Percentiles rank a stretch among this genome's conserved stretches.
Evolutionary conservation across 2,888 invertebrate species (phyloP).

Genomic region (Drosophila nr. perissopoda): DNA sequence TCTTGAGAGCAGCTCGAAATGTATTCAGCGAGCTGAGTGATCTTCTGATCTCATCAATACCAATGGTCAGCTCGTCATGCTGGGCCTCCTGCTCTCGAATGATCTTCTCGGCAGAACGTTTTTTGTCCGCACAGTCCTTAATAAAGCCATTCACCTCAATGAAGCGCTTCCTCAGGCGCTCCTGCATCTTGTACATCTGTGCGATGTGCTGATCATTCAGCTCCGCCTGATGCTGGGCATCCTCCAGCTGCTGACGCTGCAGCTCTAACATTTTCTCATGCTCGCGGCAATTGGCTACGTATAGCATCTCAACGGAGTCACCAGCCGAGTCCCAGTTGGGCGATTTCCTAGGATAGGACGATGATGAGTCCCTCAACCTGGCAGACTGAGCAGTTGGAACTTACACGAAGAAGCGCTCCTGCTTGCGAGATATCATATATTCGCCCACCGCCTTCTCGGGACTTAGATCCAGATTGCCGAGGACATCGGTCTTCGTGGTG

Average conservation of each 20-base stretch:
- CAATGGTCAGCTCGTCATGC: slow-evolving; percentile 68
- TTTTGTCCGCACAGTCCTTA: slow-evolving; percentile 83
- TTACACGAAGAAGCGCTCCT: slow-evolving; percentile 82
- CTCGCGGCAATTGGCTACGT: slow-evolving; percentile 82
- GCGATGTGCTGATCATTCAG: slow-evolving; percentile 78
- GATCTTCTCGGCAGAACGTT: slow-evolving; percentile 75
- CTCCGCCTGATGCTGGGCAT: slow-evolving; percentile 72
- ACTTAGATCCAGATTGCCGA: slow-evolving; percentile 82
- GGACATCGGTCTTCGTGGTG: slow-evolving; percentile 82
- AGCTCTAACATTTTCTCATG: slow-evolving; percentile 77
- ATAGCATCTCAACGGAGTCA: slow-evolving; percentile 82
- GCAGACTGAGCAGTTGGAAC: slow-evolving; percentile 6
- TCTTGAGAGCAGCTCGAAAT: slow-evolving; percentile 76
- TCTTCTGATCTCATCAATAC: slow-evolving; percentile 67
- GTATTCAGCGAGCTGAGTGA: slow-evolving; percentile 64
- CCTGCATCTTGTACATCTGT: slow-evolving; percentile 78
- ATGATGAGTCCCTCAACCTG: not conserved
- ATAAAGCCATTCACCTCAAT: slow-evolving; percentile 83
- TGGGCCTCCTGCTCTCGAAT: slow-evolving; percentile 73
- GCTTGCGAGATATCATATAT: slow-evolving; percentile 81
- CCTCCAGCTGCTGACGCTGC: slow-evolving; percentile 80
- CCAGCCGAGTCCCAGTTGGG: slow-evolving; percentile 84
- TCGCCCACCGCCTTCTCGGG: slow-evolving; percentile 82
- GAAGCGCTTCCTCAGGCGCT: slow-evolving; percentile 80
- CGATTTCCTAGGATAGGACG: slow-evolving; percentile 72